Percentiles rank a stretch among this genome's conserved stretches.
phyloP scores from a whole-genome alignment of 2,888 invertebrate species.

The Apodemia mormo region DNA sequence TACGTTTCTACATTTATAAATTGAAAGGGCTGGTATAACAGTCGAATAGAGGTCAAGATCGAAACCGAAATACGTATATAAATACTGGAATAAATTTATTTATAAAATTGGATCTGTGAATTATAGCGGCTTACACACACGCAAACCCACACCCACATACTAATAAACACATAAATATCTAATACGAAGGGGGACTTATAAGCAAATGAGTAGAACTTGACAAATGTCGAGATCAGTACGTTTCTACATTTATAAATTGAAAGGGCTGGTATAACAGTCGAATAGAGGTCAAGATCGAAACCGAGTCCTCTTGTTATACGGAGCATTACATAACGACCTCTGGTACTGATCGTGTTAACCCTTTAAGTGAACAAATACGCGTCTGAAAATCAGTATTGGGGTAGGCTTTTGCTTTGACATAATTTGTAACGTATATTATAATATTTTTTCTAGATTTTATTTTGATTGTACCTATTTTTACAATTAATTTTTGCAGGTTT shows the following conservation, averaged over 20 bases:
- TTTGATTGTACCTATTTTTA: no score
- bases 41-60: constrained; percentile 18
- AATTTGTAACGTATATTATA: neutral
- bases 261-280: constrained; percentile 16
- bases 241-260: constrained; percentile 6
- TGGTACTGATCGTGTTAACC: constrained; percentile 11
- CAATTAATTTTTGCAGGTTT: no score
- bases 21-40: constrained; percentile 15
- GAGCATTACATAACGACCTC: constrained; percentile 15
- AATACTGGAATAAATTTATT: no score
- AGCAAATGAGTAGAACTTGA: constrained; percentile 9
- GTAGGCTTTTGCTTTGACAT: neutral
- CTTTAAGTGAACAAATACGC: neutral
- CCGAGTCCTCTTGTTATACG: constrained; percentile 10
- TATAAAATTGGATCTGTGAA: no score
- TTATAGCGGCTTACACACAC: no score
- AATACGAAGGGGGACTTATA: neutral
- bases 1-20: constrained; percentile 2
- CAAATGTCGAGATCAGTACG: neutral
- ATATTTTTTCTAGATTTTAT: neutral
- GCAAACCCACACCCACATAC: neutral
- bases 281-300: constrained; percentile 17
- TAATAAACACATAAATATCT: neutral
- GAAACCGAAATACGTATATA: neutral
- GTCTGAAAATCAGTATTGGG: neutral